These are phyloP conservation scores for Ephydatia muelleri DNA, from an alignment of 37 sponge, comb jelly and placozoan genomes.

Conservation along the genomic window DNA sequence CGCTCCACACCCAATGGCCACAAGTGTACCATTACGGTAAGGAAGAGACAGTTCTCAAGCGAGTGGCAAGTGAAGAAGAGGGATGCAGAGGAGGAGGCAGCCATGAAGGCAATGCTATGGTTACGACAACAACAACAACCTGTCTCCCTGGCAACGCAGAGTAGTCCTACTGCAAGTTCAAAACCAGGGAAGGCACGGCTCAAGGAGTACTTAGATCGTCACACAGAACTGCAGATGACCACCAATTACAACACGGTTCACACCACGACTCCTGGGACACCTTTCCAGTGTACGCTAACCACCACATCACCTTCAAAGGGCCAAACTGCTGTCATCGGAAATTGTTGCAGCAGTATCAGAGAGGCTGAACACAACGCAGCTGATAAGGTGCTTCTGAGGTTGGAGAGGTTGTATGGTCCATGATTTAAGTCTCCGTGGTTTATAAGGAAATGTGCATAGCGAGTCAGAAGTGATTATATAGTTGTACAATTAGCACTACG, in stretches of 20 bases:
- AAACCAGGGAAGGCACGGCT: neutral
- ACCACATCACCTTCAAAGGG: neutral
- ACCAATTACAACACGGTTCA: neutral
- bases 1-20: neutral
- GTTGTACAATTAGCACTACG: no score
- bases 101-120: neutral
- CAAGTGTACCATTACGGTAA: neutral
- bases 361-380: neutral
- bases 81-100: neutral
- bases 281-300: neutral
- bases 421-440: neutral
- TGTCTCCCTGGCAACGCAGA: no score
- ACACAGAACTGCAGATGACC: neutral
- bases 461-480: no score
- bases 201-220: neutral
- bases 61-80: neutral
- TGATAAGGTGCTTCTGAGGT: neutral
- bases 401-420: neutral
- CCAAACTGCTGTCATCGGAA: neutral
- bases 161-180: neutral
- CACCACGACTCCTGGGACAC: neutral
- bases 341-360: neutral
- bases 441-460: no score
- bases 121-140: neutral
- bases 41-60: neutral